Evolutionary conservation across 1,140 invertebrate genomes (phyloP), one percentile per base, ranked within the genome.

Genomic region (Anastatus disparis): DNA sequence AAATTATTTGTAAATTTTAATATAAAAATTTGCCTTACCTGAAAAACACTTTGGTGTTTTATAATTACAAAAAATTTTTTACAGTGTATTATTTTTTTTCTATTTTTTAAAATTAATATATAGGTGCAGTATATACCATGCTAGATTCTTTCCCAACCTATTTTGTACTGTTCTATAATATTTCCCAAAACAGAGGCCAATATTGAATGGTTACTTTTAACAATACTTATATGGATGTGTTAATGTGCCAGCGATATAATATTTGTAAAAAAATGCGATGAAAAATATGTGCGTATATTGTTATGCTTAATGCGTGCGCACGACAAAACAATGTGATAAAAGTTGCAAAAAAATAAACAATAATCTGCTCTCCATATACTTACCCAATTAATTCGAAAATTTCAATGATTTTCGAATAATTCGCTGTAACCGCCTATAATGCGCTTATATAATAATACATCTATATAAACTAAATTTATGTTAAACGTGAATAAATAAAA

Each of bases 231-330:
- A 20, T 52, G 61, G 29, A 53, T 53, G 15, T 40, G 46, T 40
- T 31, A 6, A 8, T 48, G n/a, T 27, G 50, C n/a, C 20, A 4
- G n/a, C 52, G 20, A 24, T 52, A 31, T 64, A 65, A 42, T 35
- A 46, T 58, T 58, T 58, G 27, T 46, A 38, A 58, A 20, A 27
- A 42, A 46, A 58, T 46, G 40, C 26, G 40, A 58, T 67, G 26
- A 67, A 35, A 46, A 24, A 67, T 46, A n/a, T n/a, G 13, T 13
- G 38, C 42, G 31, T 20, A 63, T 52, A 50, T 10, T 22, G 3
- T 38, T n/a, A 31, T 17, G 17, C 20, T 65, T 65, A 31, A n/a
- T n/a, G 27, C 17, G 29, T 7, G 52, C n/a, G 10, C 6, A 31
- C 27, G 20, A 35, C 20, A 22, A 10, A 6, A 10, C 31, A 10